These are phyloP conservation scores for Drosophila mayaguana DNA, from an alignment of 2,888 invertebrate genomes.

Conservation along the genomic window DNA sequence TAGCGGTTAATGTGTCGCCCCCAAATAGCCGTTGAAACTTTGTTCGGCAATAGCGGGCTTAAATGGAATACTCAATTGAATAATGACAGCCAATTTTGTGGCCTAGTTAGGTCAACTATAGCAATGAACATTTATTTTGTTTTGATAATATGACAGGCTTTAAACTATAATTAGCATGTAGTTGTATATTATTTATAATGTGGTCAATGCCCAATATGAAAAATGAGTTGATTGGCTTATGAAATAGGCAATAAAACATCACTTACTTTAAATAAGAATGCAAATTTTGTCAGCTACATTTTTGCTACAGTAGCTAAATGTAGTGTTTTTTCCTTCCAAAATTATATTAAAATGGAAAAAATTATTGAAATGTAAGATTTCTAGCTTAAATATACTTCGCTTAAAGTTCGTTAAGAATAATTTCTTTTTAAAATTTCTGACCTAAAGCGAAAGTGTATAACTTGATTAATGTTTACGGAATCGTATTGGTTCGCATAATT, in stretches of 20 bases:
- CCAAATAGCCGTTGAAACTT: conserved; percentile 20
- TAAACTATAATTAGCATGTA: background rate
- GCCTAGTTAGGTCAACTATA: background rate
- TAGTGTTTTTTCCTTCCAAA: too few species aligned
- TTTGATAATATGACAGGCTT: background rate
- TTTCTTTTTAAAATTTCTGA: too few species aligned
- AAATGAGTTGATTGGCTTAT: background rate
- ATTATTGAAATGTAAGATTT: too few species aligned
- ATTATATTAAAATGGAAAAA: too few species aligned
- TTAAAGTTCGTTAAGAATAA: too few species aligned
- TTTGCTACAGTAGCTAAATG: too few species aligned
- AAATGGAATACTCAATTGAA: background rate
- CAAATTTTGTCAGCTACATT: too few species aligned
- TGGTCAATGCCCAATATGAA: background rate
- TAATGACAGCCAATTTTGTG: background rate
- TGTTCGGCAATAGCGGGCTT: background rate
- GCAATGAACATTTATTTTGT: background rate
- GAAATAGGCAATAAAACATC: too few species aligned
- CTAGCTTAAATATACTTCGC: too few species aligned
- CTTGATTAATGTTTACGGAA: too few species aligned
- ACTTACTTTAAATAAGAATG: too few species aligned
- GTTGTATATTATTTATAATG: background rate
- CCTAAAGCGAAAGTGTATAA: too few species aligned
- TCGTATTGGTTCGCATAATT: background rate
- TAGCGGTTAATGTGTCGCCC: conserved; percentile 17